phyloP scores from a whole-genome alignment of 2,888 invertebrate genomes.

The Trissolcus japonicus region DNA sequence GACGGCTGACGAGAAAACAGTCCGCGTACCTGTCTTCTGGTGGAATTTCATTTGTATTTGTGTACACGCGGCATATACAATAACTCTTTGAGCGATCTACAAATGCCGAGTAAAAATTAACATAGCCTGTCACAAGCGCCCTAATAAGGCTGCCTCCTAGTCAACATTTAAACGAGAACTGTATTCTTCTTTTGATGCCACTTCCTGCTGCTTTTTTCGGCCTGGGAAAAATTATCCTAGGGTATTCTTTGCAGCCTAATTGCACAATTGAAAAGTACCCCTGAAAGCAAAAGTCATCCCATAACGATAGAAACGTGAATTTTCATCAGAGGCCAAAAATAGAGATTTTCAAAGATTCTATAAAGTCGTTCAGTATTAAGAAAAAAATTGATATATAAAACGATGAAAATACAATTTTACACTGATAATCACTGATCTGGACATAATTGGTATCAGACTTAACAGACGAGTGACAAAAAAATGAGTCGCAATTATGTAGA shows the following conservation, averaged over 20 bases:
- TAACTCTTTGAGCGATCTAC: slow-evolving; percentile 49
- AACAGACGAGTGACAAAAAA: slow-evolving; percentile 22
- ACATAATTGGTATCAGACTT: slow-evolving; percentile 1
- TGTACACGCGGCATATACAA: slow-evolving; percentile 44
- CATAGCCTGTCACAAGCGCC: slow-evolving; percentile 36
- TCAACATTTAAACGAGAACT: slow-evolving; percentile 21
- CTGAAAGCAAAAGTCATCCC: too few relatives aligned
- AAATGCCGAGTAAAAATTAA: slow-evolving; percentile 41
- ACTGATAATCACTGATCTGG: too few relatives aligned
- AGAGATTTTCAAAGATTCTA: too few relatives aligned
- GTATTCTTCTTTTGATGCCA: slow-evolving; percentile 11
- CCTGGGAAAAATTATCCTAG: too few relatives aligned
- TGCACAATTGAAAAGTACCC: too few relatives aligned
- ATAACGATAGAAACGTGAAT: too few relatives aligned
- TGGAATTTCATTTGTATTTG: slow-evolving; percentile 50
- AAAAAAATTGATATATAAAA: background rate
- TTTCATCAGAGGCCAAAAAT: too few relatives aligned
- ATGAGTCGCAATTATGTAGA: slow-evolving; percentile 62
- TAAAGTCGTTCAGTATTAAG: background rate
- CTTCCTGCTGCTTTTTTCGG: slow-evolving; percentile 3
- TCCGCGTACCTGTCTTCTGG: slow-evolving; percentile 43
- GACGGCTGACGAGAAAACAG: slow-evolving; percentile 51
- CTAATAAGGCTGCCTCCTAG: slow-evolving; percentile 40
- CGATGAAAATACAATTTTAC: background rate
- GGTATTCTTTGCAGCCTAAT: too few relatives aligned